Conservation (phyloP, 2,797 vertebrate species). For the Ctenochaetus hawaiiensis region DNA sequence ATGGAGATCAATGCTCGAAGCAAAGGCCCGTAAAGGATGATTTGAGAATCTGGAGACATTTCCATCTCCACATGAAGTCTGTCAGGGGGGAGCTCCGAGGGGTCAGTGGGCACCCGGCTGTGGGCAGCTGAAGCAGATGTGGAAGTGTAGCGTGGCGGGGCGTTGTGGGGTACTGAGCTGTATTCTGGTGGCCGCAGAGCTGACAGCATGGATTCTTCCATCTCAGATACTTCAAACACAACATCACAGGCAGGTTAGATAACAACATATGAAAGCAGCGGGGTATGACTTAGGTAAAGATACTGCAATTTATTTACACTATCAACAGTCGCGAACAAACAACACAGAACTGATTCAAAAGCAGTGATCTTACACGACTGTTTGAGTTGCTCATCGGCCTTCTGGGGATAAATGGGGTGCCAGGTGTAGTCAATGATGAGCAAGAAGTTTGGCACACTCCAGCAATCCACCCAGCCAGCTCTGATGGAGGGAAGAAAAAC, state of each 20-base stretch:
- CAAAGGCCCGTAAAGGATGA: slow-evolving; percentile 94
- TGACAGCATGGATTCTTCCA: slow-evolving; percentile 94
- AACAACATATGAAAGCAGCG: neutral
- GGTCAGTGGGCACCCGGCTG: slow-evolving; percentile 86
- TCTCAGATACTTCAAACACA: slow-evolving; percentile 90
- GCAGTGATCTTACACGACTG: slow-evolving; percentile 90
- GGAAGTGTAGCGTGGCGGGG: slow-evolving; percentile 78
- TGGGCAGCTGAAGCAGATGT: slow-evolving; percentile 83
- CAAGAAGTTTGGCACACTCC: slow-evolving; percentile 95
- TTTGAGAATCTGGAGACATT: slow-evolving; percentile 94
- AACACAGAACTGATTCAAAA: neutral
- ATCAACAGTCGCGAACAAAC: neutral
- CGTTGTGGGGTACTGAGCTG: slow-evolving; percentile 78
- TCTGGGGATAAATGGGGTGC: slow-evolving; percentile 99
- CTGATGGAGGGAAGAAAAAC: slow-evolving; percentile 74
- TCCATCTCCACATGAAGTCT: slow-evolving; percentile 96
- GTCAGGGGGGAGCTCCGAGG: slow-evolving; percentile 94
- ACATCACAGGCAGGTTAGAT: slow-evolving; percentile 1
- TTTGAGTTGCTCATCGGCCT: slow-evolving; percentile 95
- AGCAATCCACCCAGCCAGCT: slow-evolving; percentile 97
- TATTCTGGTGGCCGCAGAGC: slow-evolving; percentile 83
- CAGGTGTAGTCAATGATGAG: slow-evolving; percentile 97
- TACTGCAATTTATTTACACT: too few relatives aligned
- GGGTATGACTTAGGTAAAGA: neutral
- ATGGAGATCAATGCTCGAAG: slow-evolving; percentile 93